A percentile compares a stretch with the other conserved stretches of the same genome.
Conservation (phyloP, 2,113 vertebrate genomes). For the Eleginops maclovinus region DNA sequence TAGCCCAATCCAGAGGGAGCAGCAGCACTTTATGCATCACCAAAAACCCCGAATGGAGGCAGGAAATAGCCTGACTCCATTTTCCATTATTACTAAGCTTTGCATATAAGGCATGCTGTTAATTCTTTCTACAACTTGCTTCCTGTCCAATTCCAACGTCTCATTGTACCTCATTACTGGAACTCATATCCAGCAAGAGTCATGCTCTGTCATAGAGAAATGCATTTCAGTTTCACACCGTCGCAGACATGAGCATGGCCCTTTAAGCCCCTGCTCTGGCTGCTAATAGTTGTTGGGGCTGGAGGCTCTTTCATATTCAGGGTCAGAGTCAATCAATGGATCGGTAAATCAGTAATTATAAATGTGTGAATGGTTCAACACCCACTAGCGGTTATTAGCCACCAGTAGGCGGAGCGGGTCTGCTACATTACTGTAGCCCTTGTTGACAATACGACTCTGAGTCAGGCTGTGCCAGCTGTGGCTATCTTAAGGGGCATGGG, state of each 20-base stretch:
- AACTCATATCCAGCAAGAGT: conserved; percentile 36
- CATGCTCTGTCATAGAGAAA: conserved; percentile 39
- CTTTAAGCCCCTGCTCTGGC: conserved; percentile 15
- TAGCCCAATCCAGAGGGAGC: conserved; percentile 64
- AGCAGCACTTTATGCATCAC: conserved; percentile 26
- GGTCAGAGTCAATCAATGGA: conserved; percentile 62
- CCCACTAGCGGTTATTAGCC: conserved; percentile 55
- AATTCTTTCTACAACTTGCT: conserved; percentile 53
- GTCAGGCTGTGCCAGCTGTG: conserved; percentile 59
- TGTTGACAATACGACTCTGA: conserved; percentile 58
- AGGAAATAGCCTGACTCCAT: conserved; percentile 60
- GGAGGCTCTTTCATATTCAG: conserved; percentile 61
- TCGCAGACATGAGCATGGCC: conserved; percentile 44
- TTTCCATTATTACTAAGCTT: conserved; percentile 63
- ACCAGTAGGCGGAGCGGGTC: conserved; percentile 45
- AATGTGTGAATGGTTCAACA: conserved; percentile 54
- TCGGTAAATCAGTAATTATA: conserved; percentile 55
- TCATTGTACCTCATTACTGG: conserved; percentile 51
- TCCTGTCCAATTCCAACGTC: conserved; percentile 44
- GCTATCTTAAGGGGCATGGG: conserved; percentile 37
- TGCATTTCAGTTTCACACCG: conserved; percentile 30
- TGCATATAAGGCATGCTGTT: conserved; percentile 34
- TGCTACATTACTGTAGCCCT: conserved; percentile 53
- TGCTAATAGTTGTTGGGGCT: conserved; percentile 24
- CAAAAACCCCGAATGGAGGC: conserved; percentile 39